Evolutionary conservation across 2,797 vertebrate genomes (phyloP).

Genomic region (Ctenosaura bakeri): DNA sequence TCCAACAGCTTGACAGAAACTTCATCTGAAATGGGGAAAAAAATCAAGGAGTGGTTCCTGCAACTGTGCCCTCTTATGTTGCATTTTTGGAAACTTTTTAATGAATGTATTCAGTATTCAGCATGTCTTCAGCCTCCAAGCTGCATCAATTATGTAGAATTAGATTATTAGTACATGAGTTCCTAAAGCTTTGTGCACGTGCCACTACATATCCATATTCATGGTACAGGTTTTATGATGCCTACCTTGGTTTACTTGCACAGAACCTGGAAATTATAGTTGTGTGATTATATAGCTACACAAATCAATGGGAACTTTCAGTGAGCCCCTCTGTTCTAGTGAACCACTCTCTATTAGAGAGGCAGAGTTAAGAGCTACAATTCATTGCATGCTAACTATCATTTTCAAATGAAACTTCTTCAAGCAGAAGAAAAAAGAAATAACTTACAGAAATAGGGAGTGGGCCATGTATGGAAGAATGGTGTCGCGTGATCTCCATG

Average conservation of each 20-base stretch:
- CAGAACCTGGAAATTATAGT: background rate
- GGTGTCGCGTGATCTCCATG: conserved; percentile 71
- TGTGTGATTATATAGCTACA: too few species aligned
- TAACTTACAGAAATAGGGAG: conserved; percentile 87
- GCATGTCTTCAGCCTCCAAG: background rate
- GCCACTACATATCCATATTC: background rate
- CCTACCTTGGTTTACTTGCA: background rate
- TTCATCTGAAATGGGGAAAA: conserved; percentile 79
- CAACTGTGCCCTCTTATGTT: background rate
- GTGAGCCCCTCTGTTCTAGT: background rate
- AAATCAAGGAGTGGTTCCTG: background rate
- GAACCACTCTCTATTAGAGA: background rate
- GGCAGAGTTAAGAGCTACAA: background rate
- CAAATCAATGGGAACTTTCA: too few species aligned
- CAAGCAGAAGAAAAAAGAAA: conserved; percentile 12
- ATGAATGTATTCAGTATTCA: background rate
- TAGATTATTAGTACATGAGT: background rate
- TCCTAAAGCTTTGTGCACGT: background rate
- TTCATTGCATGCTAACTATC: background rate
- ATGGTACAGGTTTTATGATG: background rate
- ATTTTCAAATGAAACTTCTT: conserved; percentile 17
- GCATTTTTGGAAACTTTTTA: background rate
- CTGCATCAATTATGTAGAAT: background rate
- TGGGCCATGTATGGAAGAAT: conserved; percentile 91
- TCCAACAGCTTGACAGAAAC: conserved; percentile 80